These are phyloP conservation scores for Liolophura sinensis DNA, from an alignment of 1,140 invertebrate genomes.

Conservation along the genomic window DNA sequence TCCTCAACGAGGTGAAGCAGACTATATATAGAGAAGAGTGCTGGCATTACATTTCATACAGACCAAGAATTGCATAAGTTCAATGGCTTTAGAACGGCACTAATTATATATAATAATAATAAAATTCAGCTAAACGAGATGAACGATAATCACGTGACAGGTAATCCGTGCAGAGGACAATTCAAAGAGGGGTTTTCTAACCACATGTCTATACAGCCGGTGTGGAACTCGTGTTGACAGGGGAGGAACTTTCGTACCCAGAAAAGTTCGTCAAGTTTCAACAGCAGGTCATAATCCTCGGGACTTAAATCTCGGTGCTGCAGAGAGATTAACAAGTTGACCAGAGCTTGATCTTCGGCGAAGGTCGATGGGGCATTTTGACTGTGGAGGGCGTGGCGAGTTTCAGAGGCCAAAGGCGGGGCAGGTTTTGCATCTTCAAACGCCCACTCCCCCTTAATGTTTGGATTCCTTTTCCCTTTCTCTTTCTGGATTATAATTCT, in stretches of 20 bases:
- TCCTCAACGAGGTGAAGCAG: no score
- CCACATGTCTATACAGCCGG: conserved; percentile 47
- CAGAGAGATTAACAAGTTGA: conserved; percentile 35
- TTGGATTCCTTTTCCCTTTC: conserved; percentile 9
- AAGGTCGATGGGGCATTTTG: conserved; percentile 27
- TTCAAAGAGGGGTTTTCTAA: conserved; percentile 45
- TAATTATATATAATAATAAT: no score
- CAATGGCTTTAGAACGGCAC: no score
- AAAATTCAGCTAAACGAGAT: no score
- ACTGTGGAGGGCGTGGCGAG: conserved; percentile 25
- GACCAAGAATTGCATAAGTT: no score
- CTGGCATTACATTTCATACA: no score
- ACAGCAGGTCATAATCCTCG: conserved; percentile 51
- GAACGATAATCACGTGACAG: no score
- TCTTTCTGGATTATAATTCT: conserved; percentile 11
- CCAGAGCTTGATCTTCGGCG: conserved; percentile 20
- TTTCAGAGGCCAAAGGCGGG: no score
- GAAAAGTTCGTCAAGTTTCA: conserved; percentile 38
- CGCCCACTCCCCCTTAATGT: neutral
- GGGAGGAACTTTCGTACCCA: conserved; percentile 46
- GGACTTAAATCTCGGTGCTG: conserved; percentile 48
- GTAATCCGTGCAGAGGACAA: conserved; percentile 50
- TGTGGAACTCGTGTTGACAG: conserved; percentile 48
- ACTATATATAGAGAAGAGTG: no score
- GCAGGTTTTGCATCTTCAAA: no score